Evolutionary conservation across 2,113 vertebrate genomes (phyloP).

Genomic region (Hucho hucho): DNA sequence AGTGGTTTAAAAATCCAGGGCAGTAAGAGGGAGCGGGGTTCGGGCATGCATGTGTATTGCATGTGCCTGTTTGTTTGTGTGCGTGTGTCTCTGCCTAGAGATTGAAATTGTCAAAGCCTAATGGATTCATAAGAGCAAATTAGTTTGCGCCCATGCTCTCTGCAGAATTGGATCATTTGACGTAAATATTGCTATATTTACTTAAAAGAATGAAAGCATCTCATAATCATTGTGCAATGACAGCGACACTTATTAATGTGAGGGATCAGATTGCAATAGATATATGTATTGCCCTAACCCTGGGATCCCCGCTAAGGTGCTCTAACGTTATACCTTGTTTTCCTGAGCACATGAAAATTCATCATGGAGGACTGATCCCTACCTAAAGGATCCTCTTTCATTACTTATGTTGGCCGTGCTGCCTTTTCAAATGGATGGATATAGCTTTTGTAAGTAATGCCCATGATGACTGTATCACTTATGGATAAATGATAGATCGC

Average conservation of each 20-base stretch:
- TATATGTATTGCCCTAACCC: not conserved
- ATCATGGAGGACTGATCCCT: not conserved
- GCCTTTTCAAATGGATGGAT: not conserved
- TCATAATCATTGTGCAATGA: not conserved
- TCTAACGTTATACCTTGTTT: not conserved
- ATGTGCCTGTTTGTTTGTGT: constrained; percentile 35
- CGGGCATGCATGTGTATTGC: constrained; percentile 9
- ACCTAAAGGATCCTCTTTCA: not conserved
- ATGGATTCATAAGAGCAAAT: constrained; percentile 11
- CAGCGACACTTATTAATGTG: not conserved
- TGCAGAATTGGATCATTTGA: constrained; percentile 25
- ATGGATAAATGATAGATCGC: not conserved
- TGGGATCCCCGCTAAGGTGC: not conserved
- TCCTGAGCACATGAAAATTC: not conserved
- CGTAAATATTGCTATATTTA: not conserved
- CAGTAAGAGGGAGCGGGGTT: not conserved
- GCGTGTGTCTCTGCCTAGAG: constrained; percentile 23
- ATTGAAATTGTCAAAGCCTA: constrained; percentile 23
- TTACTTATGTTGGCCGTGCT: not conserved
- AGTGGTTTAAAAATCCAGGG: constrained; percentile 29
- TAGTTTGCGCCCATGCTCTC: constrained; percentile 23
- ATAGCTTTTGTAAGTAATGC: not conserved
- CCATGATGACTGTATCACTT: constrained; percentile 2
- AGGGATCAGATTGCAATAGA: not conserved
- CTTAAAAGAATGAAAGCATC: not conserved